Percentiles rank a stretch among this genome's conserved stretches.
Evolutionary conservation across 2,797 vertebrate species (phyloP).

Genomic region (Spea hammondii): DNA sequence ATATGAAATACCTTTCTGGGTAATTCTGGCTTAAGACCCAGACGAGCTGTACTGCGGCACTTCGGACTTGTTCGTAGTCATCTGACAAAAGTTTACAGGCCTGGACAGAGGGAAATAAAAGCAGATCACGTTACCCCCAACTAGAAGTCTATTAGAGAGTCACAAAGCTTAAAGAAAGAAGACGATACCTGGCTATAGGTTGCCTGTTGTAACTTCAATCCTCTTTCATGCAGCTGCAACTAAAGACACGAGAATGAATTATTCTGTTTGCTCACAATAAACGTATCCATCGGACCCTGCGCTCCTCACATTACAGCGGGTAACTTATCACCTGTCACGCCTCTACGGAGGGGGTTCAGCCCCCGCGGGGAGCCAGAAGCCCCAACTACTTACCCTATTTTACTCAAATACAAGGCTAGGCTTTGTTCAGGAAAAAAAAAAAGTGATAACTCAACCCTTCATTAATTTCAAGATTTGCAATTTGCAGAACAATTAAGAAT

Average conservation of each 20-base stretch:
- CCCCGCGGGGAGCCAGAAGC: too few relatives aligned
- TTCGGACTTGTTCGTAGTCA: constrained; percentile 95
- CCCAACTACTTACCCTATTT: too few relatives aligned
- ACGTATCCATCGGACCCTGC: too few relatives aligned
- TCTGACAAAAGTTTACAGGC: constrained; percentile 89
- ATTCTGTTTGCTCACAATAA: too few relatives aligned
- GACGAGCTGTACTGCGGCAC: constrained; percentile 89
- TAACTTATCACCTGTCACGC: too few relatives aligned
- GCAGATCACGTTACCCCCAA: background rate
- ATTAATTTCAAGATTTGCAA: too few relatives aligned
- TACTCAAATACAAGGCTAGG: too few relatives aligned
- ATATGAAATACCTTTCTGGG: constrained; percentile 81
- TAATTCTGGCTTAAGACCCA: constrained; percentile 96
- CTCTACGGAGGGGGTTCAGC: too few relatives aligned
- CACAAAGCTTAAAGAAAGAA: background rate
- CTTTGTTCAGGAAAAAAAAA: too few relatives aligned
- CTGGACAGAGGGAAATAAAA: constrained; percentile 62
- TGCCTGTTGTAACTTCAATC: constrained; percentile 87
- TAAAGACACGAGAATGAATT: constrained; percentile 53
- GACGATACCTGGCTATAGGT: constrained; percentile 88
- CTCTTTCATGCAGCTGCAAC: constrained; percentile 93
- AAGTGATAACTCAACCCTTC: too few relatives aligned
- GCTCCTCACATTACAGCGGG: too few relatives aligned
- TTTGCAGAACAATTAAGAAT: too few relatives aligned
- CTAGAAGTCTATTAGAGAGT: background rate